Evolutionary conservation across 2,113 vertebrate genomes (phyloP), one percentile per base, ranked within the genome.

Genomic region (Cygnus buccinator): DNA sequence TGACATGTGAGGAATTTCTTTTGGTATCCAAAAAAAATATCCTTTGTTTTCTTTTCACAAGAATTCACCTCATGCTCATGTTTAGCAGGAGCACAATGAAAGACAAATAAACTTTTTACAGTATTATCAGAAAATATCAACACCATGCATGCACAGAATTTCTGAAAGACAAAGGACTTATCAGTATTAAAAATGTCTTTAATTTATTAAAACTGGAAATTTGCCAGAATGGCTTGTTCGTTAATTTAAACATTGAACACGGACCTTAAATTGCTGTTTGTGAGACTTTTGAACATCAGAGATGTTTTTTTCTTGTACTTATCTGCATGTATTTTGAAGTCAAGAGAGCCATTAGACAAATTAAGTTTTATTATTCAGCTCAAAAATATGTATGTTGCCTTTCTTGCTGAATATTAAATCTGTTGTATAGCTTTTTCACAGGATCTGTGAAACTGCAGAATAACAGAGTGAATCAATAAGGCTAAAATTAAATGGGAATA

Each of bases 1-100:
- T 5, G 75, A 94, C 90, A 92, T 17, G 72, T 89, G 81, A 91
- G 59, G 78, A 94, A 94, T 95, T 93, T 80, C 89, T 89, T 93
- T 90, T 55, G 37, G 86, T 79, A 94, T 91, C 63, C 71, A 73
- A 87, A 80, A 87, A 93, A 81, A 70, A 71, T 23, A 67, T 50
- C 23, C 25, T 87, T 87, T 97, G 89, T 96, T 96, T 97, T 95
- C 77, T 89, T 94, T 95, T 91, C 57, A 31, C 65, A 75, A 87
- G 72, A 86, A 89, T 94, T 94, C 52, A 37, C 29, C 63, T 83
- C 48, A 33, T 87, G n/a, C 17, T 37, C 70, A 55, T 89, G 52
- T 96, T 94, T 91, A 89, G 48, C 48, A 84, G 61, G 92, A 89
- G 22, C 29, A 74, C 10, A 76, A 31, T 22, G 33, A 66, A 92